Conservation (phyloP, 1,140 invertebrate genomes). For the Platyscapa corneri region DNA sequence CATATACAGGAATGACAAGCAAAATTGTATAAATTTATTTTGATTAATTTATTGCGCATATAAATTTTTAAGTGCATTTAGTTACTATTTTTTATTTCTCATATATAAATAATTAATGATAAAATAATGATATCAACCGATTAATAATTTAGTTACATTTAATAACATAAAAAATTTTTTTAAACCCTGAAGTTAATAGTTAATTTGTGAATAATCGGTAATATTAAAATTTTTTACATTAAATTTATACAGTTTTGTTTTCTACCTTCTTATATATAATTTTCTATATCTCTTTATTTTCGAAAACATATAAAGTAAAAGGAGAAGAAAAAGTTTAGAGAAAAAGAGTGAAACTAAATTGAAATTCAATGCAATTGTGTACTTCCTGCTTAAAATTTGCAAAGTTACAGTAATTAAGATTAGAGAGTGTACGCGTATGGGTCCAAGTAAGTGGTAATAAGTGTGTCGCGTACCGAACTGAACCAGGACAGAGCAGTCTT, state of each 20-base stretch:
- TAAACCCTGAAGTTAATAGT: too few relatives aligned
- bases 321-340: not conserved
- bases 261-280: not conserved
- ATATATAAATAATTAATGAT: too few relatives aligned
- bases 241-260: constrained; percentile 4
- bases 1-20: not conserved
- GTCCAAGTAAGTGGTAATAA: constrained; percentile 68
- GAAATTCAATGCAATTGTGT: constrained; percentile 10
- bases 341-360: constrained; percentile 22
- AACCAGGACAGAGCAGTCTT: constrained; percentile 69
- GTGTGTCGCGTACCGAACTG: constrained; percentile 74
- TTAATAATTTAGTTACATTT: too few relatives aligned
- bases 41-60: not conserved
- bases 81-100: too few relatives aligned
- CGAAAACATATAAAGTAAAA: constrained; percentile 5
- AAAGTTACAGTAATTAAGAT: constrained; percentile 1
- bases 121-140: too few relatives aligned
- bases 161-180: too few relatives aligned
- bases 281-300: not conserved
- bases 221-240: not conserved
- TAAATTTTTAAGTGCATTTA: not conserved
- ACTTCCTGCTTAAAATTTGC: constrained; percentile 12
- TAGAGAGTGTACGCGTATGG: constrained; percentile 60
- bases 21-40: constrained; percentile 14
- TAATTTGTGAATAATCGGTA: too few relatives aligned